Base-by-base conservation (phyloP, 1,140 invertebrate genomes). In the Parapsyche elsis region DNA sequence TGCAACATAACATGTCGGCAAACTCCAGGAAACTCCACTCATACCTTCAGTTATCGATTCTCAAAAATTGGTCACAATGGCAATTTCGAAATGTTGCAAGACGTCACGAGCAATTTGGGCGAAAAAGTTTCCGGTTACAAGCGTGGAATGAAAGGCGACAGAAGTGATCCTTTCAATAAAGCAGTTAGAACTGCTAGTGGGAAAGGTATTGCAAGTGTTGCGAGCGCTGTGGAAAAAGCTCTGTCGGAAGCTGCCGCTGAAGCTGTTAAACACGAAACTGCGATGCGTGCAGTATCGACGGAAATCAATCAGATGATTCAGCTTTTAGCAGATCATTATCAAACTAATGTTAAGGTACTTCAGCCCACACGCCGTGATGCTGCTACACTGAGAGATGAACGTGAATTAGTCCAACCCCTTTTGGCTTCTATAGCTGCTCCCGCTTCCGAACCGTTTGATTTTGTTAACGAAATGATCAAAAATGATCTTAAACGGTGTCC, bases 11-110 rank as follows among this genome's bases (percentile, higher is more conserved):
- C 89, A n/a, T 88, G 88, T 14, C 87, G 84, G 75, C 85, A 85
- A 16, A 87, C 85, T 21, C 85, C 85, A 19, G 82, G 84, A 45
- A 88, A 88, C 12, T 87, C 88, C 24, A 93, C 91, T 16, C 91
- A 92, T 83, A 90, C 89, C 75, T 91, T 90, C 81, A 88, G 88
- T 30, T 91, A 92, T 83, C 88, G 87, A 84, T 89, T 89, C 85
- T 87, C 86, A 12, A 89, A 89, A 84, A 87, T 89, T 1, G 89
- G 88, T 79, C 86, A 86, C 71, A 86, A 87, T 79, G 87, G 88
- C 67, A 86, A 87, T 84, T 87, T 89, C 84, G 88, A 89, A 82
- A 85, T 87, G 74, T 84, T 89, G 81, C 86, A 87, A 26, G 88
- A 89, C 85, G 84, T 89, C 1, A 89, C 88, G 19, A 86, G 86